These are phyloP conservation scores for Leptinotarsa undecemlineata DNA, from an alignment of 1,140 invertebrate genomes.

Conservation along the genomic window DNA sequence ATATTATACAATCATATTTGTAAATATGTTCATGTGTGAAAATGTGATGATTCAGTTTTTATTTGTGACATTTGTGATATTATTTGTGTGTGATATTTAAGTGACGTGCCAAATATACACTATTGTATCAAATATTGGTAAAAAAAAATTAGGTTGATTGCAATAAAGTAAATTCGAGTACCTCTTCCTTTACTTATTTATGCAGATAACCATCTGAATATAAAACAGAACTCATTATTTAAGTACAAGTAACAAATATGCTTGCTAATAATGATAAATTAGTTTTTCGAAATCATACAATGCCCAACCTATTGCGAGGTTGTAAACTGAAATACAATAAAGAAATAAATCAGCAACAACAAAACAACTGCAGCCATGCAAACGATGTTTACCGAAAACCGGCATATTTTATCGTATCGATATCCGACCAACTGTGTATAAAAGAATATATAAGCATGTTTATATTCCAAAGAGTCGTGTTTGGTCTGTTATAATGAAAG, in stretches of 20 bases:
- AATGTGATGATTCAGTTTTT: too few relatives aligned
- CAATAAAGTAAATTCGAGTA: not conserved
- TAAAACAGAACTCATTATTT: constrained; percentile 2
- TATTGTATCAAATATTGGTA: too few relatives aligned
- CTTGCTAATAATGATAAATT: constrained; percentile 27
- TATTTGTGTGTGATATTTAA: too few relatives aligned
- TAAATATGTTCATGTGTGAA: too few relatives aligned
- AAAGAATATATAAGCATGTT: constrained; percentile 32
- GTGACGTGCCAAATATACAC: too few relatives aligned
- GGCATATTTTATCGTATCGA: constrained; percentile 31
- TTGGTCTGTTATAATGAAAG: constrained; percentile 30
- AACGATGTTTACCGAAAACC: constrained; percentile 27
- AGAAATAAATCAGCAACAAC: constrained; percentile 22
- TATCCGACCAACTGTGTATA: constrained; percentile 28
- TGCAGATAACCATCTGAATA: not conserved
- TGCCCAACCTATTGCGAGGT: constrained; percentile 10
- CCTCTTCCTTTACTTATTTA: not conserved
- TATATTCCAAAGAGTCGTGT: constrained; percentile 27
- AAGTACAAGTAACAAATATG: constrained; percentile 1
- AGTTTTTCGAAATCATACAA: constrained; percentile 23
- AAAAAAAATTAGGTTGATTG: too few relatives aligned
- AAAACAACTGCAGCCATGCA: constrained; percentile 14
- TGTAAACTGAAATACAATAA: constrained; percentile 28
- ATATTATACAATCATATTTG: too few relatives aligned
- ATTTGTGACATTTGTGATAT: too few relatives aligned